Conservation (phyloP, 2,888 invertebrate species). For the Tanytarsus gracilentus region DNA sequence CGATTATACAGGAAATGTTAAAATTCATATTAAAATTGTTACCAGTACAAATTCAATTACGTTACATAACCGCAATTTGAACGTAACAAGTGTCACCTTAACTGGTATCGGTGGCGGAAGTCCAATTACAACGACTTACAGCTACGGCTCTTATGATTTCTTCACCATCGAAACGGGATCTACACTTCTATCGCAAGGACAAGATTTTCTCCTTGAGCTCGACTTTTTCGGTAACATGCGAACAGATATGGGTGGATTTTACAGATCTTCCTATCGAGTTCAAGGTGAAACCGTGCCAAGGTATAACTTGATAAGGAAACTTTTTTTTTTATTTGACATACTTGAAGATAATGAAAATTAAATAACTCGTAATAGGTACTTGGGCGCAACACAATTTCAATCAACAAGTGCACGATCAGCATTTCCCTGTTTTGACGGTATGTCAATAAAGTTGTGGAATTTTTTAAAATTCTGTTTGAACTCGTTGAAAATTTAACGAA, state of each 20-base stretch:
- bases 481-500: no score
- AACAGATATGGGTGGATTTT: neutral
- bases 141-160: neutral
- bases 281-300: conserved; percentile 34
- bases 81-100: neutral
- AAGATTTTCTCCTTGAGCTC: neutral
- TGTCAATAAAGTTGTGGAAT: neutral
- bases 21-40: neutral
- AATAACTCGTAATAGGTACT: no score
- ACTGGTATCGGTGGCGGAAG: neutral
- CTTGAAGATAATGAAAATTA: no score
- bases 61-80: conserved; percentile 4
- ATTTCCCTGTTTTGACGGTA: conserved; percentile 14
- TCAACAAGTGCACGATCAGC: neutral
- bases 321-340: no score
- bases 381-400: conserved; percentile 25
- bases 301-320: no score
- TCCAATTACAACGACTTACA: neutral
- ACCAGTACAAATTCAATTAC: neutral
- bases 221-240: neutral
- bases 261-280: conserved; percentile 5
- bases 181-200: neutral
- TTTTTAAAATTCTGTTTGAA: no score
- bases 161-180: neutral
- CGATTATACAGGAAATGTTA: conserved; percentile 2